A percentile compares a stretch with the other conserved stretches of the same genome.
phyloP scores from a whole-genome alignment of 2,797 vertebrate genomes.

The Kryptopterus vitreolus region DNA sequence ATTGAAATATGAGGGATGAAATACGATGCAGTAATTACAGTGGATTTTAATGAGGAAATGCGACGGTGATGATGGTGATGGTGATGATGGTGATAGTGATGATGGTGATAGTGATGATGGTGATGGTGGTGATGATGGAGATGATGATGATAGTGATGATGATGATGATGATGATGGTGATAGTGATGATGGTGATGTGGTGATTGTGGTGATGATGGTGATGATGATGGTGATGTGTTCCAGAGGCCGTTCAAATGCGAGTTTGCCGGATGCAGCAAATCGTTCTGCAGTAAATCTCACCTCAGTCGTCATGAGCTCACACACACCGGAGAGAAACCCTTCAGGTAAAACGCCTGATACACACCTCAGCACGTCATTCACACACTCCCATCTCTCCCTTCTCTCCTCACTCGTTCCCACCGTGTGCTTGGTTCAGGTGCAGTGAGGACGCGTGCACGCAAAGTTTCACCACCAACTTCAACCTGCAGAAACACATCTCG shows the following conservation, averaged over 20 bases:
- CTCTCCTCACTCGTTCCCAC: too few species aligned
- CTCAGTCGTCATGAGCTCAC: slow-evolving; percentile 79
- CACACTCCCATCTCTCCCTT: neutral
- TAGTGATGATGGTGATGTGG: too few species aligned
- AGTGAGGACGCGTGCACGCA: slow-evolving; percentile 59
- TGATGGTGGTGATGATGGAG: too few species aligned
- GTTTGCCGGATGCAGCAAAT: slow-evolving; percentile 76
- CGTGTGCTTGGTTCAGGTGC: slow-evolving; percentile 54
- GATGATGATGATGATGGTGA: too few species aligned
- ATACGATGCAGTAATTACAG: too few species aligned
- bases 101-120: too few species aligned
- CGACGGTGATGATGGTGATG: too few species aligned
- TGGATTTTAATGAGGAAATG: too few species aligned
- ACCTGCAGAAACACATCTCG: slow-evolving; percentile 79
- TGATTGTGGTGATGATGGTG: neutral
- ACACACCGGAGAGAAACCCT: slow-evolving; percentile 81
- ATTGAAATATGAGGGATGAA: too few species aligned
- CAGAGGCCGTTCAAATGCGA: slow-evolving; percentile 80
- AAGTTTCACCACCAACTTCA: slow-evolving; percentile 82
- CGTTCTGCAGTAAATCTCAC: slow-evolving; percentile 82
- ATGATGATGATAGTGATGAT: too few species aligned
- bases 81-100: too few species aligned
- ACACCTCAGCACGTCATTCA: neutral
- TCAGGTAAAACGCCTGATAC: slow-evolving; percentile 67
- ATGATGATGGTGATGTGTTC: neutral